Evolutionary conservation across 1,140 invertebrate species (phyloP).

Genomic region (Venustaconcha ellipsiformis): DNA sequence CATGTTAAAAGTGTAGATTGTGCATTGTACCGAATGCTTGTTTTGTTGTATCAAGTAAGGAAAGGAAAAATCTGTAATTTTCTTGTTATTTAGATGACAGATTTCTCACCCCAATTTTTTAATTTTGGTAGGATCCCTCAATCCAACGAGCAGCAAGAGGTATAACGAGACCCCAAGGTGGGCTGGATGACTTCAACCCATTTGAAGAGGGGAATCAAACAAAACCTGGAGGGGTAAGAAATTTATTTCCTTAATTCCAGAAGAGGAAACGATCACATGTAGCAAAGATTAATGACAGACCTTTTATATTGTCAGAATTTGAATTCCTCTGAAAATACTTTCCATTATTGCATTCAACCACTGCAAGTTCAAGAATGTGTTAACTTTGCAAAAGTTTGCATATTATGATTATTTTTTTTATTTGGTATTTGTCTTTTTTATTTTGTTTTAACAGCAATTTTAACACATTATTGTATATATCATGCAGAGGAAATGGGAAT

Average conservation of each 20-base stretch:
- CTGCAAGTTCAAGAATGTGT: no score
- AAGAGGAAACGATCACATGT: no score
- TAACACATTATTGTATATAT: no score
- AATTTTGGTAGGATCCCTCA: conserved; percentile 83
- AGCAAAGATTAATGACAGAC: no score
- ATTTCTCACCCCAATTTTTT: not conserved
- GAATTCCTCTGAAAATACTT: no score
- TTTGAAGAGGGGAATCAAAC: conserved; percentile 80
- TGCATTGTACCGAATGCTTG: not conserved
- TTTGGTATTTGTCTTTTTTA: no score
- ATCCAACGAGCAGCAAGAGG: conserved; percentile 87
- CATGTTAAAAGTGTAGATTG: not conserved
- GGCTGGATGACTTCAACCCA: conserved; percentile 94
- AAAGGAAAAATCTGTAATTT: not conserved
- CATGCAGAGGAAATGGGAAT: no score
- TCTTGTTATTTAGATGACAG: not conserved
- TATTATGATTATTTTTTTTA: no score
- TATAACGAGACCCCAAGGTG: conserved; percentile 75
- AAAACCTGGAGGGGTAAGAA: conserved; percentile 49
- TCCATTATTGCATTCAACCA: no score
- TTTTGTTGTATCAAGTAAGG: not conserved
- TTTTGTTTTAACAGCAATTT: no score
- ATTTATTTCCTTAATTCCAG: not conserved
- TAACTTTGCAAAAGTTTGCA: no score
- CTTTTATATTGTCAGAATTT: no score